Base-by-base conservation (phyloP, 2,797 vertebrate species). In the Orestias chungarensis region DNA sequence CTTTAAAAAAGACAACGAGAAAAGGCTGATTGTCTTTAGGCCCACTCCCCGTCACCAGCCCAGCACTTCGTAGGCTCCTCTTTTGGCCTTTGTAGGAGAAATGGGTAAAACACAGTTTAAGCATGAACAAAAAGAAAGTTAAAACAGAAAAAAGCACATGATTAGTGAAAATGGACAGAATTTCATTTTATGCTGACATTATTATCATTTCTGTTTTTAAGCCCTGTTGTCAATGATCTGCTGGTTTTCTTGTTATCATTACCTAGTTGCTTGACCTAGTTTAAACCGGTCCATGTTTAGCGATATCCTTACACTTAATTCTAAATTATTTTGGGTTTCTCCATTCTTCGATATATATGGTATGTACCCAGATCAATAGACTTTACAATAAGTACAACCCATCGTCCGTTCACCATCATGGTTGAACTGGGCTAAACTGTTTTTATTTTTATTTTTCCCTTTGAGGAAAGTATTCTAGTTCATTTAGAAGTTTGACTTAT, bases 1-100 rank as follows among this genome's bases (percentile, higher is more conserved):
- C 96, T 93, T 97, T 98, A 82, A 99, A 97, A 89, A 99, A 99
- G 68, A 95, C 97, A 1, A 99, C 97, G 40, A 98, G 94, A 91
- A 99, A 99, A 0, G 98, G 96, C 80, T 97, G 98, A 90, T 96
- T 98, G 87, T 96, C 96, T 90, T 96, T 96, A 0, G 96, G 94
- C 40, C 96, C 96, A 0, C 93, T 88, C 64, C 94, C 93, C 0
- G 95, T 95, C 8, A 96, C 93, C 9, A 99, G 93, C 43, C 98
- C 97, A 0, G 94, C 96, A 80, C 95, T 35, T 20, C 87, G 93
- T 72, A 95, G 96, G 77, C 96, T 97, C 89, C 96, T 93, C 88
- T 93, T 96, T 76, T 95, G 95, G 18, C 97, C 98, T 99, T 68
- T 73, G 86, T 66, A 43, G 80, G 87, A 89, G 75, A 83, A 80